phyloP scores from a whole-genome alignment of 2,113 vertebrate genomes.

The Propithecus coquereli region DNA sequence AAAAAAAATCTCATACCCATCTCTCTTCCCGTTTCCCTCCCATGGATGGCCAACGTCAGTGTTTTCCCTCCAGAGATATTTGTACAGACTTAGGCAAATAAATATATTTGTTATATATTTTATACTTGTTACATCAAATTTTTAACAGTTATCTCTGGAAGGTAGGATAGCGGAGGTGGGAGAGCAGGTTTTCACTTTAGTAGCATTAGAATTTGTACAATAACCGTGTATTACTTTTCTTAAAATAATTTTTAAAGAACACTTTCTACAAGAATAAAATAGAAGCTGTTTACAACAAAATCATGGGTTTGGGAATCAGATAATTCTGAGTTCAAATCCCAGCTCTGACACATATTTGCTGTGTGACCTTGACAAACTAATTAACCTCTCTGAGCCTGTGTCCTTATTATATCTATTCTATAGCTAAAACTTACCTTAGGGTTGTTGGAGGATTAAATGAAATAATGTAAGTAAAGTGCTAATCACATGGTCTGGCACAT shows the following conservation, averaged over 20 bases:
- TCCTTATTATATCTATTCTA: slow-evolving; percentile 3
- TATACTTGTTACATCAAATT: slow-evolving; percentile 19
- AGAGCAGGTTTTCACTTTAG: not conserved
- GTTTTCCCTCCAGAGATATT: slow-evolving; percentile 27
- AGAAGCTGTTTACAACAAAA: slow-evolving; percentile 12
- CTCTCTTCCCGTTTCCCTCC: not conserved
- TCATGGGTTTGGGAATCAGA: not conserved
- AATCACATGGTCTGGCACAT: not conserved
- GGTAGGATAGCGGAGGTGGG: not conserved
- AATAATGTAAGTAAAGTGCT: slow-evolving; percentile 3
- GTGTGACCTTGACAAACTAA: not conserved
- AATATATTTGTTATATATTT: slow-evolving; percentile 20
- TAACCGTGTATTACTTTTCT: slow-evolving; percentile 5
- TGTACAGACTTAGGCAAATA: slow-evolving; percentile 6
- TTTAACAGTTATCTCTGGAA: slow-evolving; percentile 34
- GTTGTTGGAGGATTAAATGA: slow-evolving; percentile 39
- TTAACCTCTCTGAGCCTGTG: not conserved
- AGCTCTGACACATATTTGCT: not conserved
- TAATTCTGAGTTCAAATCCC: not conserved
- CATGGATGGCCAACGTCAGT: not conserved
- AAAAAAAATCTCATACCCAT: slow-evolving; percentile 5
- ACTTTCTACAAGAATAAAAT: slow-evolving; percentile 30
- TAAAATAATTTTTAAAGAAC: slow-evolving; percentile 27
- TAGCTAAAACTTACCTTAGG: slow-evolving; percentile 29
- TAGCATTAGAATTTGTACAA: slow-evolving; percentile 12